Evolutionary conservation across 2,888 invertebrate species (phyloP), one percentile per base, ranked within the genome.

Genomic region (Drosophila merina): DNA sequence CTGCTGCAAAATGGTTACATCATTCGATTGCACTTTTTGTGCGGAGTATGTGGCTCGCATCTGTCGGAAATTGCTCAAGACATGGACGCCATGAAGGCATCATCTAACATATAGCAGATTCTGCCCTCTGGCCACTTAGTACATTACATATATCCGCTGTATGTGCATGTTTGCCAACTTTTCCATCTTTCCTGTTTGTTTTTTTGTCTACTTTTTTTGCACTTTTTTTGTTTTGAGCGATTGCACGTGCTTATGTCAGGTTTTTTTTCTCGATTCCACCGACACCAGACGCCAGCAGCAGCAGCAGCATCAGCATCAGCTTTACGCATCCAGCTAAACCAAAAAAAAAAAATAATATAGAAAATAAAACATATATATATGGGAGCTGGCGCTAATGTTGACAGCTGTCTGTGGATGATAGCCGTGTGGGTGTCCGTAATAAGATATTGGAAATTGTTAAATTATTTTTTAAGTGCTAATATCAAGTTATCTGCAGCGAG

Each of bases 11-110:
- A 49, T 67, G 66, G 66, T 67, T 67, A 64, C 66, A 64, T 64
- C 66, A 67, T 64, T 26, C 44, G 49, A 66, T 40, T 67, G 67
- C 67, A 67, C 56, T 67, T 66, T 70, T 62, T 59, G 59, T 49
- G 20, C n/a, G 25, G 38, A 50, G 20, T 62, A 44, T 30, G 54
- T 38, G 30, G 57, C 44, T 40, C 66, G 64, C 64, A 72, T 75
- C 59, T 45, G 57, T 64, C 67, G 72, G 75, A 83, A 83, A 83
- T 80, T 83, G 77, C 67, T 57, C 54, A 77, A 77, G 75, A 83
- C 74, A 79, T 75, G 63, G 64, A 64, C 31, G 62, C 64, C 62
- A 45, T 54, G 40, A 42, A 42, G 69, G 62, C 75, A 77, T 72
- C 69, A 77, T 71, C 47, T 30, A 45, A 45, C 38, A 48, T 49